Conservation (phyloP, 2,113 vertebrate species). For the Procapra przewalskii region DNA sequence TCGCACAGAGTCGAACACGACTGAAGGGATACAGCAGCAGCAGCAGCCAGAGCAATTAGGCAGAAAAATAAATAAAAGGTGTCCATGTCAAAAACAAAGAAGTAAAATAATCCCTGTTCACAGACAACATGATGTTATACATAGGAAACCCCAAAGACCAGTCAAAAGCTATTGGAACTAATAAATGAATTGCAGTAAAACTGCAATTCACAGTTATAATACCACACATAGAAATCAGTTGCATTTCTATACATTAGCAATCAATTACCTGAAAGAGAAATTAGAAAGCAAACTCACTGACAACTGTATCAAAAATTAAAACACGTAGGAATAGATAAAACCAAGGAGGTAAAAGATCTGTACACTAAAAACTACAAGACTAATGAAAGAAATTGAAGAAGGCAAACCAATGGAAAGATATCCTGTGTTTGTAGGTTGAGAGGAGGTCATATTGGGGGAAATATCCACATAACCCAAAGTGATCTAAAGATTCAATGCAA, state of each 20-base stretch:
- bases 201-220: not conserved
- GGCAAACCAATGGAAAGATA: not conserved
- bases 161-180: not conserved
- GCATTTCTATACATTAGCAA: not conserved
- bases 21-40: too few species aligned
- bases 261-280: not conserved
- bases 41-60: not conserved
- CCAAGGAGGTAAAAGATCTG: not conserved
- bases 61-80: not conserved
- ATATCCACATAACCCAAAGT: not conserved
- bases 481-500: not conserved
- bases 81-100: not conserved
- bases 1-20: too few species aligned
- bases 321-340: not conserved
- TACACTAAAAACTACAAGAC: not conserved
- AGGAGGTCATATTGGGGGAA: not conserved
- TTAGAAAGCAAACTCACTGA: not conserved
- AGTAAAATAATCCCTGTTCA: not conserved
- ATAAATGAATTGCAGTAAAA: not conserved
- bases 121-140: not conserved
- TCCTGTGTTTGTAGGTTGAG: not conserved
- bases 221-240: not conserved
- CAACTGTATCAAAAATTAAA: not conserved
- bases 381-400: not conserved
- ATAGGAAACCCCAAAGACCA: not conserved